A percentile compares a stretch with the other conserved stretches of the same genome.
Evolutionary conservation across 2,113 vertebrate species (phyloP).

Genomic region (Hystrix brachyura): DNA sequence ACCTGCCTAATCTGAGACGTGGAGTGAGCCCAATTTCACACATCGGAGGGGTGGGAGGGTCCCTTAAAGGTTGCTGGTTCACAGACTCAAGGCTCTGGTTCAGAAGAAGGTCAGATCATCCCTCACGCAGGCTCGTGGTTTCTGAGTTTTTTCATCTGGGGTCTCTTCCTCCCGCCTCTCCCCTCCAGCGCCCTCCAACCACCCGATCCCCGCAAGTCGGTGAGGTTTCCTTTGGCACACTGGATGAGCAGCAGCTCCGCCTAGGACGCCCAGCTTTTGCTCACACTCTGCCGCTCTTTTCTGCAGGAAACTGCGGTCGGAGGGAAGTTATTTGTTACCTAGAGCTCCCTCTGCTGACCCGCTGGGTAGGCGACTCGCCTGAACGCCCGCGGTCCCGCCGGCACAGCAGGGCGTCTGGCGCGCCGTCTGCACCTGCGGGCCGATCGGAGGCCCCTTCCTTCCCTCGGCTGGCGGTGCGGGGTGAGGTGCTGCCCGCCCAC

Average conservation of each 20-base stretch:
- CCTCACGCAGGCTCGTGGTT: accelerated
- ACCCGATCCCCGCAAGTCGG: accelerated
- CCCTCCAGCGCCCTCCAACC: accelerated
- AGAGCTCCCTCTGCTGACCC: conserved; percentile 83
- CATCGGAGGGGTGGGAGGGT: accelerated
- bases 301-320: not conserved
- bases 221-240: not conserved
- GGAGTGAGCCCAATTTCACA: not conserved
- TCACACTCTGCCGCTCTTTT: not conserved
- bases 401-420: not conserved
- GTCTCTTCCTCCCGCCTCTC: not conserved
- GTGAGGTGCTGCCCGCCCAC: no score
- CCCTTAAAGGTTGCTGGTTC: not conserved
- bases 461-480: not conserved
- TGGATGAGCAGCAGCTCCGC: not conserved
- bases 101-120: not conserved
- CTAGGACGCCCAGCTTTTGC: not conserved
- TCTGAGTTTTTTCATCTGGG: not conserved
- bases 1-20: not conserved
- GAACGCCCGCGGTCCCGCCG: not conserved
- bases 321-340: conserved; percentile 69
- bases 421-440: not conserved
- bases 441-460: not conserved
- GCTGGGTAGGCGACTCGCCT: accelerated
- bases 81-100: no score